Evolutionary conservation across 2,888 invertebrate species (phyloP), one percentile per base, ranked within the genome.

Genomic region (Lasioglossum oenotherae): DNA sequence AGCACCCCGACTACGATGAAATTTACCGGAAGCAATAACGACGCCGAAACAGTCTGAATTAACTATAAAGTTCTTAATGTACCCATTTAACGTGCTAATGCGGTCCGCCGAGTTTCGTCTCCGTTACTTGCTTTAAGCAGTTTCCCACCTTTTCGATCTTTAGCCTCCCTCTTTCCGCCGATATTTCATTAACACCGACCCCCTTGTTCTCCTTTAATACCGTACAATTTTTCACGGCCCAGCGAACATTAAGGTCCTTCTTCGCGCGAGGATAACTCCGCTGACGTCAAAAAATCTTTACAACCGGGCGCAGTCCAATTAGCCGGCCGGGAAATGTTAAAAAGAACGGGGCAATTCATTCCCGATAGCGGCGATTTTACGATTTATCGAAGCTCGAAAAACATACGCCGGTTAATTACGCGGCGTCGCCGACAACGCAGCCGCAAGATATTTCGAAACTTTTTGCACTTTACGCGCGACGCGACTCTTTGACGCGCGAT

Each of bases 21-120:
- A 90, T 88, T 89, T 60, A 84, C 60, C 78, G 79, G 84, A 85
- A 88, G 77, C 82, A 82, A 82, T 73, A 80, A 44, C 35, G 57
- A 12, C 27, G 35, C 35, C 77, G 75, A 57, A 84, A 69, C 81
- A 49, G 67, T 74, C 81, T 75, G 82, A 87, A 87, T 85, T 81
- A 84, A 79, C 84, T 81, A 88, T 87, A 82, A 86, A 85, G 81
- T 89, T 82, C 83, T 86, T 89, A 88, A 87, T 80, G 81, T 81
- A 79, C 64, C 86, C 82, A 81, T 86, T 89, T 88, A 85, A 84
- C 79, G 85, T 81, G 85, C 85, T 84, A 83, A 85, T 81, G 82
- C 80, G 81, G 85, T 75, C 67, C 64, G 81, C 57, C 64, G 81
- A 85, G 81, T 83, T 84, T 76, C 83, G 77, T 46, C 81, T 72